Evolutionary conservation across 2,888 invertebrate genomes (phyloP).

Genomic region (Polydrusus cervinus): DNA sequence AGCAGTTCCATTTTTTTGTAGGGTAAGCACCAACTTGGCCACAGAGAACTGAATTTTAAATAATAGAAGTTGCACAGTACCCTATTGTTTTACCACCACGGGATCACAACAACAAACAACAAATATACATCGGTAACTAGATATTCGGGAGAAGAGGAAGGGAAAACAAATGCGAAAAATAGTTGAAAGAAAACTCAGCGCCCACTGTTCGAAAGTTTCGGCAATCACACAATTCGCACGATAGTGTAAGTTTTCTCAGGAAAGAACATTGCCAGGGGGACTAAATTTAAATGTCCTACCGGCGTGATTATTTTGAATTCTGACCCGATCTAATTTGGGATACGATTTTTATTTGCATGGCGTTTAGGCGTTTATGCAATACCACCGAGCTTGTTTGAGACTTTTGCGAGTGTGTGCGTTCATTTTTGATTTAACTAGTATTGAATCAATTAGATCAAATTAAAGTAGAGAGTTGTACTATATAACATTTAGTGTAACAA

Average conservation of each 20-base stretch:
- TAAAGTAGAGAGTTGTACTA: background rate
- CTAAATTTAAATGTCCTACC: slow-evolving; percentile 53
- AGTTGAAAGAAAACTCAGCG: slow-evolving; percentile 32
- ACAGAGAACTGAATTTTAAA: background rate
- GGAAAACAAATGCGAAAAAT: slow-evolving; percentile 32
- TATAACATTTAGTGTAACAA: background rate
- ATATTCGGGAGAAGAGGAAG: slow-evolving; percentile 16
- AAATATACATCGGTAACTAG: slow-evolving; percentile 22
- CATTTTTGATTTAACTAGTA: background rate
- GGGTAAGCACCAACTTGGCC: background rate
- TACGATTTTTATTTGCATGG: slow-evolving; percentile 44
- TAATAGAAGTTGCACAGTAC: background rate
- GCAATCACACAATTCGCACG: slow-evolving; percentile 36
- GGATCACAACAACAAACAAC: slow-evolving; percentile 5
- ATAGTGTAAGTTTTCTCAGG: slow-evolving; percentile 31
- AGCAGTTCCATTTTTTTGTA: slow-evolving; percentile 54
- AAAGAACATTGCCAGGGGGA: slow-evolving; percentile 46
- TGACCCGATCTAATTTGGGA: slow-evolving; percentile 50
- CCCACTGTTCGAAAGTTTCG: slow-evolving; percentile 35
- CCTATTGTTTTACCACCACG: background rate
- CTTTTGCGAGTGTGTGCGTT: slow-evolving; percentile 7
- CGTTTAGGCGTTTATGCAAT: slow-evolving; percentile 41
- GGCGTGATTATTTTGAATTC: slow-evolving; percentile 54
- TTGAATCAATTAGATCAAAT: slow-evolving; percentile 22
- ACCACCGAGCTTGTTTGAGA: slow-evolving; percentile 18